A percentile compares a stretch with the other conserved stretches of the same genome.
phyloP scores from a whole-genome alignment of 2,113 vertebrate genomes.

The Chaenocephalus aceratus region DNA sequence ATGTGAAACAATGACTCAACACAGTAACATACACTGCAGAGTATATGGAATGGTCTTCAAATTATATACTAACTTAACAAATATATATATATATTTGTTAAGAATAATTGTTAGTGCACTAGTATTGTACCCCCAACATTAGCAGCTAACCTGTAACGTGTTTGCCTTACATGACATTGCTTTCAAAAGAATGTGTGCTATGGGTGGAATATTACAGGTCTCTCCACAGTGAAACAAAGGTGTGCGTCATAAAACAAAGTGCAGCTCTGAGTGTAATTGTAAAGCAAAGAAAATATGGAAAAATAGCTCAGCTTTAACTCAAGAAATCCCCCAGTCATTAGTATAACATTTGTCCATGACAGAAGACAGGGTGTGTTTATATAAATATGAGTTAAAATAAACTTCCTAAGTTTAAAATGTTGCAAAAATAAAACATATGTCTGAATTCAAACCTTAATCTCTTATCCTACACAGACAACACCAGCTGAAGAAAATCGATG shows the following conservation, averaged over 20 bases:
- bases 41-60: not conserved
- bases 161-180: not conserved
- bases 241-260: constrained; percentile 65
- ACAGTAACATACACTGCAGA: not conserved
- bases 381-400: not conserved
- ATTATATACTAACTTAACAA: not conserved
- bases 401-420: not conserved
- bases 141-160: not conserved
- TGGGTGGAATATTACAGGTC: constrained; percentile 36
- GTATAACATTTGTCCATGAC: not conserved
- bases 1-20: constrained; percentile 5
- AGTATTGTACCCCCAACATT: not conserved
- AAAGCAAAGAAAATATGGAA: not conserved
- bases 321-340: not conserved
- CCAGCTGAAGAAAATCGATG: constrained; percentile 32
- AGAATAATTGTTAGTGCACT: constrained; percentile 1
- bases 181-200: constrained; percentile 21
- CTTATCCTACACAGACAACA: constrained; percentile 56
- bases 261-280: not conserved
- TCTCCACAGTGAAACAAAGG: not conserved
- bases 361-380: not conserved
- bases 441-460: constrained; percentile 21
- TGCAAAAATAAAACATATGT: not conserved
- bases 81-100: not conserved
- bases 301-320: constrained; percentile 12